phyloP scores from a whole-genome alignment of 1,140 invertebrate genomes.

The Drosophila chauvacae region DNA sequence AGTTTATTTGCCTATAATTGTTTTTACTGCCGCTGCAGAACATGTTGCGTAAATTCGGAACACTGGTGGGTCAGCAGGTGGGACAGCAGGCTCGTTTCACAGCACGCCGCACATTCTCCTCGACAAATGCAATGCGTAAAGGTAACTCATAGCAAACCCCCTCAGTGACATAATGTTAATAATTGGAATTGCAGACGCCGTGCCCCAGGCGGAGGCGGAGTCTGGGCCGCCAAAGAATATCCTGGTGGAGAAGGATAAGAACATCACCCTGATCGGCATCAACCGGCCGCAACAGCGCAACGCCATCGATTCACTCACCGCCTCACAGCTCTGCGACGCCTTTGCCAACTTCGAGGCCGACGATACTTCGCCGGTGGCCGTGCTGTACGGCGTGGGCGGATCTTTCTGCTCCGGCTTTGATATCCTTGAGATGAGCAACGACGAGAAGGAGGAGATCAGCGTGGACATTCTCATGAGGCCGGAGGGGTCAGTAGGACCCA shows the following conservation, averaged over 20 bases:
- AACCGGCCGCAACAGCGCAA: slow-evolving; percentile 93
- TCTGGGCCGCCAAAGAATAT: slow-evolving; percentile 41
- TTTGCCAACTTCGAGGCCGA: slow-evolving; percentile 93
- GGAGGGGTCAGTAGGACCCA: slow-evolving; percentile 86
- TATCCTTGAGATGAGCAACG: slow-evolving; percentile 87
- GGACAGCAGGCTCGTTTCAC: slow-evolving; percentile 33
- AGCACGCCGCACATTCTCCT: slow-evolving; percentile 36
- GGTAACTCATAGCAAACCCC: slow-evolving; percentile 39
- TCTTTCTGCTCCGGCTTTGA: slow-evolving; percentile 97
- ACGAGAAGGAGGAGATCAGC: slow-evolving; percentile 70
- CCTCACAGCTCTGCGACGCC: slow-evolving; percentile 88
- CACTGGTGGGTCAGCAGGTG: slow-evolving; percentile 39
- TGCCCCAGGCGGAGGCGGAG: slow-evolving; percentile 24
- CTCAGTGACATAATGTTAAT: slow-evolving; percentile 58
- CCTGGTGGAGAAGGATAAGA: slow-evolving; percentile 85
- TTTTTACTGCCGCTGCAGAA: slow-evolving; percentile 1
- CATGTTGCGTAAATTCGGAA: slow-evolving; percentile 56
- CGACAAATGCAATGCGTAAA: slow-evolving; percentile 45
- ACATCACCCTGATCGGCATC: slow-evolving; percentile 92
- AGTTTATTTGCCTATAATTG: not conserved
- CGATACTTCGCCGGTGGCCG: slow-evolving; percentile 87
- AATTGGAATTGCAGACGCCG: slow-evolving; percentile 34
- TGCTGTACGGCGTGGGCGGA: slow-evolving; percentile 94
- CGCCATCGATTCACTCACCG: slow-evolving; percentile 89
- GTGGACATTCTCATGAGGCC: slow-evolving; percentile 77